Evolutionary conservation across 2,888 invertebrate species (phyloP), one percentile per base, ranked within the genome.

Genomic region (Campoplex nolae): DNA sequence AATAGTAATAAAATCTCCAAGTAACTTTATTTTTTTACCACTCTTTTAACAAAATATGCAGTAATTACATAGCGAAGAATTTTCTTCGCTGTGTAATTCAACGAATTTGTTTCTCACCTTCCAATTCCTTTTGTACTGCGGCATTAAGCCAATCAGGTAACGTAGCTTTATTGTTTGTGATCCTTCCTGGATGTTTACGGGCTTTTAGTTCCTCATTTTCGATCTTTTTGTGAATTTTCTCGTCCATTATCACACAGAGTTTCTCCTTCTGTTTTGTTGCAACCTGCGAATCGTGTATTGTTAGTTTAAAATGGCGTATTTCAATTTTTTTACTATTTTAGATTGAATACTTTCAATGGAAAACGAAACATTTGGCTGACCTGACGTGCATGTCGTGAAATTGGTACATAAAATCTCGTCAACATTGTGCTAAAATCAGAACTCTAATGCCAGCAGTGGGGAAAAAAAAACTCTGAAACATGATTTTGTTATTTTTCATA

Each of bases 101-200:
- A 16, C 32, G 32, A 32, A 54, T 1, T 3, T n/a, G n/a, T 48
- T 18, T 65, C 28, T 87, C 93, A 96, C 96, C 95, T 93, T 93
- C 93, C 23, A 95, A 91, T 88, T 96, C 94, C 67, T 94, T 94
- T 89, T 95, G 91, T 18, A 97, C 95, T 3, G 97, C 95, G 35
- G 95, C 95, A 38, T 95, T 92, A 84, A 97, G 95, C 84, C 96
- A 95, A 1, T 95, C 93, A 0, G 98, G 98, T 18, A 97, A 91
- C 3, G 93, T 88, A 0, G 96, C 95, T 2, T 95, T 92, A 90
- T 95, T 96, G 0, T 95, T 93, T 88, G 95, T 95, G 1, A 96
- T 94, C 71, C 96, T 95, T 42, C 98, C 98, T 0, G 97, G 97
- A 95, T 98, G 98, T 84, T 96, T 95, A 77, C 96, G 95, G 0